Percentiles rank a stretch among this genome's conserved stretches.
These are phyloP conservation scores for Mastomys natalensis DNA, from an alignment of 2,113 vertebrate genomes.

Conservation along the genomic window DNA sequence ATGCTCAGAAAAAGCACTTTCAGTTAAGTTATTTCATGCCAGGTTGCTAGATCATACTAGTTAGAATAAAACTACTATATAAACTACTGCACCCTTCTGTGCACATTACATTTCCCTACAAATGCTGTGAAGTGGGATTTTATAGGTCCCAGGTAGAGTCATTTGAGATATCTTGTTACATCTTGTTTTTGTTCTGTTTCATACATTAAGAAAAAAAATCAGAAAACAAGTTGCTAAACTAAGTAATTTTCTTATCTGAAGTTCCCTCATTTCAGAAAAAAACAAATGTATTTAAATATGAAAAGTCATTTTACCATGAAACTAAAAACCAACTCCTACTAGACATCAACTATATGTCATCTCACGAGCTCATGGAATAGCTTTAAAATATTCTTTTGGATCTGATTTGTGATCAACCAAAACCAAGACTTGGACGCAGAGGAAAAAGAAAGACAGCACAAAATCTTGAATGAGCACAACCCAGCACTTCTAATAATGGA, in stretches of 20 bases:
- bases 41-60: slow-evolving; percentile 89
- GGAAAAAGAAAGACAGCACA: slow-evolving; percentile 53
- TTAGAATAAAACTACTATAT: slow-evolving; percentile 90
- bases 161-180: slow-evolving; percentile 86
- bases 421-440: slow-evolving; percentile 39
- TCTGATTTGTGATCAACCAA: slow-evolving; percentile 58
- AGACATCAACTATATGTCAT: slow-evolving; percentile 9
- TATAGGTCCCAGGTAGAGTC: slow-evolving; percentile 81
- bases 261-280: slow-evolving; percentile 79
- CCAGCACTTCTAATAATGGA: slow-evolving; percentile 34
- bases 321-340: slow-evolving; percentile 72
- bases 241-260: slow-evolving; percentile 85
- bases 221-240: slow-evolving; percentile 87
- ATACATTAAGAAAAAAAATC: slow-evolving; percentile 82
- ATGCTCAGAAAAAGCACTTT: slow-evolving; percentile 89
- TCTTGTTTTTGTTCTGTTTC: slow-evolving; percentile 84
- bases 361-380: slow-evolving; percentile 55
- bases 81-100: slow-evolving; percentile 85
- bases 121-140: slow-evolving; percentile 82
- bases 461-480: slow-evolving; percentile 38
- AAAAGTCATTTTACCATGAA: slow-evolving; percentile 77
- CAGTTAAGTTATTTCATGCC: slow-evolving; percentile 89
- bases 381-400: slow-evolving; percentile 54
- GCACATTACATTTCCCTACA: slow-evolving; percentile 84
- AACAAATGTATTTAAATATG: slow-evolving; percentile 84